Base-by-base conservation (phyloP, 2,113 vertebrate genomes). In the Saccopteryx bilineata region DNA sequence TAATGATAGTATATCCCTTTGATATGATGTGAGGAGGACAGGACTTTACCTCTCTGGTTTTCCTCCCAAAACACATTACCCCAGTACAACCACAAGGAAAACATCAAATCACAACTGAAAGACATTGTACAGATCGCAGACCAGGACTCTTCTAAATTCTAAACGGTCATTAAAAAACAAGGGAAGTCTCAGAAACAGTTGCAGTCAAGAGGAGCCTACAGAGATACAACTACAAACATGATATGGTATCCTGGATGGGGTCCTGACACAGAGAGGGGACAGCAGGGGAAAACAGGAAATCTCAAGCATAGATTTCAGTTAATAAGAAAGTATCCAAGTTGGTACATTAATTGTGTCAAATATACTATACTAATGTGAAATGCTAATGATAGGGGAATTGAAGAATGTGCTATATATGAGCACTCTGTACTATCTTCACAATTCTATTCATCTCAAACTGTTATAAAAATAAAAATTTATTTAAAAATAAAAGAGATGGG, bases 381-480 rank as follows among this genome's bases (percentile, higher is more conserved):
- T 52, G 61, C 79, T 61, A 74, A 71, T 72, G 26, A 39, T 17
- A 84, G 50, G 24, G 33, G 39, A 84, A 84, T 60, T 39, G 39
- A 23, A 68, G 71, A 39, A 50, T 68, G 52, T 84, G 28, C 9
- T n/a, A 14, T 74, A 23, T 28, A 54, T 61, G 46, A 69, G 78
- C 68, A 78, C 50, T 69, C 24, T 82, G 39, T 52, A 33, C 24
- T 88, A 10, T 46, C 26, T 48, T 69, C 28, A 75, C 33, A 76
- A 76, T 60, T 83, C n/a, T 75, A 31, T 68, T 92, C 66, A 87
- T 54, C n/a, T 48, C 46, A 83, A 69, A 54, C 61, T 60, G 31
- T 48, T 88, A 31, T 82, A 46, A 92, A 95, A 66, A 81, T 61
- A 76, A 87, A 86, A 68, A 46, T 26, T 58, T 68, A 92, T 92